Conservation (phyloP, 2,797 vertebrate genomes). For the Sebastes vulpes region DNA sequence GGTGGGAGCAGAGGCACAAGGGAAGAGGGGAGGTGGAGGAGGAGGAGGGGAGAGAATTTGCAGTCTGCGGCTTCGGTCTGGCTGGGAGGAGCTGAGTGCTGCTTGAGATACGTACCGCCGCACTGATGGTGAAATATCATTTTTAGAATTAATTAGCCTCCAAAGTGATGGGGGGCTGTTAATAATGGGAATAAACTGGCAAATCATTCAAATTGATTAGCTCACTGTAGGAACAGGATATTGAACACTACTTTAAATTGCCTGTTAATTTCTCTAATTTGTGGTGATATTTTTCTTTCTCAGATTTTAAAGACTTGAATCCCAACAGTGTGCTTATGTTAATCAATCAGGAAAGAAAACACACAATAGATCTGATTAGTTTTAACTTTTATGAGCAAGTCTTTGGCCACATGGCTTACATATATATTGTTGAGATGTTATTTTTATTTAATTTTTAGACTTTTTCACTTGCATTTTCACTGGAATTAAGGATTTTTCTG, state of each 20-base stretch:
- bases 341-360: slow-evolving; percentile 7
- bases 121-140: slow-evolving; percentile 84
- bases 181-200: slow-evolving; percentile 81
- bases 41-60: slow-evolving; percentile 54
- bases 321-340: neutral
- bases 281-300: slow-evolving; percentile 32
- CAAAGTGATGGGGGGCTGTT: slow-evolving; percentile 70
- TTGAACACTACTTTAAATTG: slow-evolving; percentile 74
- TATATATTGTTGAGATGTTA: neutral
- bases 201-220: slow-evolving; percentile 81
- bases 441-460: neutral
- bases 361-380: neutral
- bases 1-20: slow-evolving; percentile 90
- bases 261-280: slow-evolving; percentile 77
- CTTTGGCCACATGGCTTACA: neutral
- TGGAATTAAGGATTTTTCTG: neutral
- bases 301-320: slow-evolving; percentile 32
- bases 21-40: slow-evolving; percentile 75
- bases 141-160: slow-evolving; percentile 81
- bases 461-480: neutral
- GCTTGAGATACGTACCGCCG: slow-evolving; percentile 54
- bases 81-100: slow-evolving; percentile 69
- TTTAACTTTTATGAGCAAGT: neutral
- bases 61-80: slow-evolving; percentile 64
- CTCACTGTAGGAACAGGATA: slow-evolving; percentile 61